Evolutionary conservation across 2,797 vertebrate genomes (phyloP), one percentile per base, ranked within the genome.

Genomic region (Gallinago nigripennis): DNA sequence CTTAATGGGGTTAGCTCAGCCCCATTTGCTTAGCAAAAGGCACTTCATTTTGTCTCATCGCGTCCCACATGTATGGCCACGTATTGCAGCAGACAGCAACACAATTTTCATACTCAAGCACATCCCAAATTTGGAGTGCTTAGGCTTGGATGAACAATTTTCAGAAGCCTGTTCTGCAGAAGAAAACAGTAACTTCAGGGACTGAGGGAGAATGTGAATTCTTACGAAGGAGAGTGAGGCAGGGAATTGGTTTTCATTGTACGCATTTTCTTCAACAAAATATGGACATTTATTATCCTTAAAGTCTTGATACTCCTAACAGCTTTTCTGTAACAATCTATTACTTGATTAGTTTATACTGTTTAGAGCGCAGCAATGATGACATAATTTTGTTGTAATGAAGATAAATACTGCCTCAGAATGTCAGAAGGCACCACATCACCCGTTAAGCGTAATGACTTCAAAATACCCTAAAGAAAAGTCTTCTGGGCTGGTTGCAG

Each of bases 391-490:
- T 88, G 27, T 65, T 73, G 50, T 91, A 92, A 91, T 82, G 50
- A 94, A 86, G 79, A 92, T 11, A 78, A 94, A 80, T 81, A 87
- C 37, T 45, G 19, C 56, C 86, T 39, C 60, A 83, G 71, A 92
- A 88, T 30, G 68, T 75, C 79, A 87, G 54, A 86, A 80, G 31
- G 37, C 20, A 65, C 77, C 68, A 71, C 31, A 63, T 69, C 39
- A 91, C 48, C 39, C 6, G 4, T 65, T 81, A 69, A 68, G 23
- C 21, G 48, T 37, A 86, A 88, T 51, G 43, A 79, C 95, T 96
- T 92, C 45, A 33, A 93, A 95, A 94, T 61, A 82, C 31, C 28
- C 68, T 81, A 16, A 84, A 88, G 53, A 96, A 93, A 88, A 81
- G 14, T 85, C 72, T 96, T 84, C 71, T 73, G 76, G 80, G 64